Evolutionary conservation across 2,888 invertebrate genomes (phyloP), one percentile per base, ranked within the genome.

Genomic region (Chloroclysta siterata): DNA sequence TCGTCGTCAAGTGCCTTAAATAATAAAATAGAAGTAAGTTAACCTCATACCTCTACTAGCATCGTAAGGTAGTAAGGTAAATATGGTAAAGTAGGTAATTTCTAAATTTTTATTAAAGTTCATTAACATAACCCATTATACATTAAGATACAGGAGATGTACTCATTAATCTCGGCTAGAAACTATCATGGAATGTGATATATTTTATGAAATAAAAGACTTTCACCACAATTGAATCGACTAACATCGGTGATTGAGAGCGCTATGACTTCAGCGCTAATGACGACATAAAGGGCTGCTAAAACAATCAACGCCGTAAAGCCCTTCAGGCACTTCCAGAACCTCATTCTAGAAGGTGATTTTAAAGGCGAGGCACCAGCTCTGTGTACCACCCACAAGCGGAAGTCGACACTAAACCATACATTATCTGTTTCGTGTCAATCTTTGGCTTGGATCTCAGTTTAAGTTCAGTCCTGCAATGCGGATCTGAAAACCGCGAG

Each of bases 191-290:
- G n/a, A 11, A 28, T 39, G 14, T 56, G 55, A 56, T 48, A 5
- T 36, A n/a, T 15, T 53, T 59, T 36, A 36, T 59, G 28, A 53
- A 53, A 59, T 59, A 59, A 59, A 59, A 53, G 39, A 28, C 53
- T 59, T 59, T 59, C 59, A 59, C 59, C 53, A 59, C 53, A 6
- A 14, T 53, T 11, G 22, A 36, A 5, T 46, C 17, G 39, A 5
- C 28, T 8, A 46, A 53, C 22, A 59, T 22, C 46, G 8, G 36
- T 44, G n/a, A 8, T 22, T 10, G 42, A 15, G 15, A 8, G 14
- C 15, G 2, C 8, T n/a, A n/a, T n/a, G n/a, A n/a, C n/a, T 44
- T 11, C 3, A 11, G 15, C 17, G 46, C 15, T 17, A 2, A 2
- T 46, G 36, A 39, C 36, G 36, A 11, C 11, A 1, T 15, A 10